Percentiles rank a stretch among this genome's conserved stretches.
phyloP scores from a whole-genome alignment of 2,113 vertebrate species.

The Elephantulus edwardii region DNA sequence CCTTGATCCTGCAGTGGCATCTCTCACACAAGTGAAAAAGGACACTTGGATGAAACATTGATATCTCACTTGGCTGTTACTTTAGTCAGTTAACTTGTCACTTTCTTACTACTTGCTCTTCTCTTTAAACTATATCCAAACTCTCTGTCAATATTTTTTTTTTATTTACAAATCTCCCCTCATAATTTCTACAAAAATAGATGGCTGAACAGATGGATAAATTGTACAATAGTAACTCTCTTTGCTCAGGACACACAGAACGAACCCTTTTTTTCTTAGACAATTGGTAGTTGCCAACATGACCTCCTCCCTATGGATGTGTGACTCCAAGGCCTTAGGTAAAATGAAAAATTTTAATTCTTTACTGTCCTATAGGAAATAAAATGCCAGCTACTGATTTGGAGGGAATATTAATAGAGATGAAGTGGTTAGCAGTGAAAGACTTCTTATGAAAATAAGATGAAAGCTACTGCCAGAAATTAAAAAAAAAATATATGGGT shows the following conservation, averaged over 20 bases:
- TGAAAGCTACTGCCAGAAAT: conserved; percentile 31
- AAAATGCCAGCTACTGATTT: not conserved
- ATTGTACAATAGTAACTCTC: not conserved
- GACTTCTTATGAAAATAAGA: not conserved
- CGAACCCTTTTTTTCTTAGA: not conserved
- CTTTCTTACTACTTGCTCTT: not conserved
- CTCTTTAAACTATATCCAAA: not conserved
- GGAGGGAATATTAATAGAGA: not conserved
- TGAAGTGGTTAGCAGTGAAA: not conserved
- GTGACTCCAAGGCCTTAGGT: not conserved
- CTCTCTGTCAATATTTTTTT: not conserved
- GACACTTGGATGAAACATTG: not conserved
- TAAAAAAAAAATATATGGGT: too few species aligned
- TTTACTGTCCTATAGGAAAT: not conserved
- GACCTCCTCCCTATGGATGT: not conserved
- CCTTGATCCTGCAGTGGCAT: not conserved
- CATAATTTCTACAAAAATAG: not conserved
- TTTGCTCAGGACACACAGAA: not conserved
- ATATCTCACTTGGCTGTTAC: not conserved
- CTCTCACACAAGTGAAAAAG: not conserved
- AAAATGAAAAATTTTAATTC: not conserved
- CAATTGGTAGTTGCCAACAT: not conserved
- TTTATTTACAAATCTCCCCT: not conserved
- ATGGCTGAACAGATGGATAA: not conserved
- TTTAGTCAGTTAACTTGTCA: not conserved